A percentile compares a stretch with the other conserved stretches of the same genome.
These are phyloP conservation scores for Cheilosia impressa DNA, from an alignment of 2,888 invertebrate genomes.

Conservation along the genomic window DNA sequence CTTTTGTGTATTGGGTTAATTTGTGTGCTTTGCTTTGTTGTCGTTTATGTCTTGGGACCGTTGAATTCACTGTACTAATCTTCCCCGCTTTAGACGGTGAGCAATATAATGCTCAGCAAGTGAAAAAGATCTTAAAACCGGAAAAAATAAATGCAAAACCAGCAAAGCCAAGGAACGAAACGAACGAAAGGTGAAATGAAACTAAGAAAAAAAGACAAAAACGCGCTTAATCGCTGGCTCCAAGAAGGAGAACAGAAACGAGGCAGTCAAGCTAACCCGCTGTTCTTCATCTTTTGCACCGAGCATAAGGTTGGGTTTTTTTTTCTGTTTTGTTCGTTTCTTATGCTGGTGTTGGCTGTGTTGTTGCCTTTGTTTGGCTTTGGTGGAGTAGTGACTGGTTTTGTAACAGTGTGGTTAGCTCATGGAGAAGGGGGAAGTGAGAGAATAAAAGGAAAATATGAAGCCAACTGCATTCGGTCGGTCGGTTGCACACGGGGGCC, in stretches of 20 bases:
- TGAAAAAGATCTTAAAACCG: conserved; percentile 9
- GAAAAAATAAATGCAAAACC: conserved; percentile 3
- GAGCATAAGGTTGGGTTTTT: conserved; percentile 5
- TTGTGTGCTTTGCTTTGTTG: conserved; percentile 19
- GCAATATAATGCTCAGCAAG: conserved; percentile 32
- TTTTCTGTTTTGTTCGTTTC: background rate
- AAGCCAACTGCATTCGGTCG: conserved; percentile 14
- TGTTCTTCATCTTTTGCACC: conserved; percentile 16
- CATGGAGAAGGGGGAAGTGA: background rate
- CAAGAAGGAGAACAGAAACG: conserved; percentile 28
- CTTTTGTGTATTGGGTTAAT: conserved; percentile 8
- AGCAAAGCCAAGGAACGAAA: conserved; percentile 19
- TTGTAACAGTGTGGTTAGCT: conserved; percentile 54
- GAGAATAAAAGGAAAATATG: background rate
- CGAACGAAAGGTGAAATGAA: background rate
- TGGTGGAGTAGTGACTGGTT: conserved; percentile 39
- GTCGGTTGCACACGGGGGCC: conserved; percentile 32
- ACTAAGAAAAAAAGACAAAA: background rate
- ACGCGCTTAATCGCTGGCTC: conserved; percentile 24
- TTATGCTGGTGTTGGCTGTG: background rate
- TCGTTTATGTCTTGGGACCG: conserved; percentile 9
- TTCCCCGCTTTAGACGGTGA: conserved; percentile 32
- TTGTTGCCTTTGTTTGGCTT: conserved; percentile 53
- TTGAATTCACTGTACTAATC: conserved; percentile 51
- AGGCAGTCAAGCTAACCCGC: conserved; percentile 10